Conservation (phyloP, 1,140 invertebrate genomes). For the Chironomus tepperi region DNA sequence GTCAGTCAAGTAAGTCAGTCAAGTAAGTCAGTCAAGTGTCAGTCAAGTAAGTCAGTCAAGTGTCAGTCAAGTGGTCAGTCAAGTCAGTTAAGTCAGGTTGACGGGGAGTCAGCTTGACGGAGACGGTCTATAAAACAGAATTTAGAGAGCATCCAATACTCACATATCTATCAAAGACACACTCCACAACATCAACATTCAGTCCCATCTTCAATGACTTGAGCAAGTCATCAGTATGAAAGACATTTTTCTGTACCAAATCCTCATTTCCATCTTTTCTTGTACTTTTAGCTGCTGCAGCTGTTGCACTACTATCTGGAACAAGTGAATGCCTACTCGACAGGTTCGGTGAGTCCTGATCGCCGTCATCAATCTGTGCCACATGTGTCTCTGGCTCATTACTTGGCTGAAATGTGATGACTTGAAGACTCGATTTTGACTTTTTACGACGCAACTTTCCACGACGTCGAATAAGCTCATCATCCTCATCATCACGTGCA, state of each 20-base stretch:
- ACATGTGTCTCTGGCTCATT: conserved; percentile 40
- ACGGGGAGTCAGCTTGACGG: no score
- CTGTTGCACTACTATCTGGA: conserved; percentile 32
- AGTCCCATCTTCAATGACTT: conserved; percentile 36
- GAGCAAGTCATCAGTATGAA: conserved; percentile 37
- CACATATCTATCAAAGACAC: conserved; percentile 38
- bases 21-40: no score
- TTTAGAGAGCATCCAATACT: no score
- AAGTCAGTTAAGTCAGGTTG: no score
- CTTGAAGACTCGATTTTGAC: conserved; percentile 30
- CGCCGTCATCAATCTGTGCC: conserved; percentile 31
- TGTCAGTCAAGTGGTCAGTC: no score
- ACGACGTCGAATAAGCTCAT: conserved; percentile 30
- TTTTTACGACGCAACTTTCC: conserved; percentile 37
- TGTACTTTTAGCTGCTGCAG: not conserved
- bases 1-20: no score
- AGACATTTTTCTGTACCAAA: conserved; percentile 30
- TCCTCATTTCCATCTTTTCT: not conserved
- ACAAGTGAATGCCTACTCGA: conserved; percentile 38
- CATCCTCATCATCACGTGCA: conserved; percentile 31
- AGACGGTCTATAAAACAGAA: no score
- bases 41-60: no score
- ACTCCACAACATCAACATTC: conserved; percentile 36
- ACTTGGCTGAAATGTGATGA: conserved; percentile 36
- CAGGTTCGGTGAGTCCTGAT: conserved; percentile 37